Evolutionary conservation across 2,113 vertebrate species (phyloP).

Genomic region (Channa maculata): DNA sequence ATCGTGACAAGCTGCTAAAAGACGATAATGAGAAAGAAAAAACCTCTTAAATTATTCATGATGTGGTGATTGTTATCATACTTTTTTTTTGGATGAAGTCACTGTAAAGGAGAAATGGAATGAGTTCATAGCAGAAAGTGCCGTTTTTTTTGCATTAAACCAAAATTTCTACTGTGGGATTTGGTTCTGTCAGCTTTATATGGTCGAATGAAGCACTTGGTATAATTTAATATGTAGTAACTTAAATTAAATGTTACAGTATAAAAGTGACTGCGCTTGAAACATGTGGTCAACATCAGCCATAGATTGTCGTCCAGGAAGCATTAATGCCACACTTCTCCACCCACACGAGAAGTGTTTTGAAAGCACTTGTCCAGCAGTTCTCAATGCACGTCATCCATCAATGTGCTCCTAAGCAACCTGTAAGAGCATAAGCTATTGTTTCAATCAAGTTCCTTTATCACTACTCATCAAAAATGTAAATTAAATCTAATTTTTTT

Average conservation of each 20-base stretch:
- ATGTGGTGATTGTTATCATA: constrained; percentile 54
- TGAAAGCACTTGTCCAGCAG: constrained; percentile 54
- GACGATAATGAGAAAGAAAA: constrained; percentile 50
- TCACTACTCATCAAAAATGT: constrained; percentile 1
- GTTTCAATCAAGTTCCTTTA: constrained; percentile 59
- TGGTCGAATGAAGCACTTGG: constrained; percentile 9
- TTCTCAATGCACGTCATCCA: constrained; percentile 73
- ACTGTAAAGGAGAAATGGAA: constrained; percentile 47
- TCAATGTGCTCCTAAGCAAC: not conserved
- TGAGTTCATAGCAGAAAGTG: constrained; percentile 31
- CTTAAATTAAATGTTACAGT: not conserved
- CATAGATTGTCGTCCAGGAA: constrained; percentile 39
- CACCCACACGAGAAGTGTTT: constrained; percentile 66
- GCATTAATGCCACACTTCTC: constrained; percentile 7
- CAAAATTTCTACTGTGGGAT: not conserved
- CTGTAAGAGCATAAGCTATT: no score
- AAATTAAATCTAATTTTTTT: not conserved
- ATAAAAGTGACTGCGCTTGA: constrained; percentile 3
- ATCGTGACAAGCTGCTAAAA: constrained; percentile 58
- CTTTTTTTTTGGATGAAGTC: constrained; percentile 35
- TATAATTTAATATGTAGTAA: constrained; percentile 1
- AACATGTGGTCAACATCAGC: constrained; percentile 14
- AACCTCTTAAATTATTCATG: constrained; percentile 64
- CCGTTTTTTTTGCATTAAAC: not conserved
- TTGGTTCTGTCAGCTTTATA: constrained; percentile 9